Evolutionary conservation across 2,113 vertebrate genomes (phyloP).

Genomic region (Nipponia nippon): DNA sequence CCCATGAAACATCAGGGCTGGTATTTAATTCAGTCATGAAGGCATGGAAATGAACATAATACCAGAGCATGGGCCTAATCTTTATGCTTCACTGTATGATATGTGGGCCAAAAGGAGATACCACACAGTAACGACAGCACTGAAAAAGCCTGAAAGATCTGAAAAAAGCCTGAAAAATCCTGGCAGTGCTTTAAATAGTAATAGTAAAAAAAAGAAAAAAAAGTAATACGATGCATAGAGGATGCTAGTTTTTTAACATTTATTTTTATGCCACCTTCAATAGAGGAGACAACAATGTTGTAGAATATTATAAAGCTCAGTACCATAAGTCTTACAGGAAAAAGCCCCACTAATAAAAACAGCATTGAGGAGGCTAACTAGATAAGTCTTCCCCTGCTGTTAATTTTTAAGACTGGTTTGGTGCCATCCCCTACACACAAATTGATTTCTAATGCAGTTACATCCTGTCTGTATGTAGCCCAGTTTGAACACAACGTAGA

Average conservation of each 20-base stretch:
- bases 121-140: not conserved
- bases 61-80: not conserved
- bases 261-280: not conserved
- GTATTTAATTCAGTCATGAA: not conserved
- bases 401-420: not conserved
- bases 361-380: not conserved
- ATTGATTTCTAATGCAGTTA: not conserved
- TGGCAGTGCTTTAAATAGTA: not conserved
- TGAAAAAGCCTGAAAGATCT: not conserved
- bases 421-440: not conserved
- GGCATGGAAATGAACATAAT: not conserved
- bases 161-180: not conserved
- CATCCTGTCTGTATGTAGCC: not conserved
- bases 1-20: not conserved
- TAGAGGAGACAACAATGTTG: not conserved
- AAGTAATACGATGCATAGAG: not conserved
- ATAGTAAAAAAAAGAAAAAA: not conserved
- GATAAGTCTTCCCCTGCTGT: not conserved
- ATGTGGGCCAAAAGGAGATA: not conserved
- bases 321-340: not conserved
- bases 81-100: not conserved
- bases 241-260: not conserved
- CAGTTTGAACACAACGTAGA: not conserved
- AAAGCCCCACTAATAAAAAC: not conserved
- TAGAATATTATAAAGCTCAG: not conserved